A percentile compares a stretch with the other conserved stretches of the same genome.
Conservation (phyloP, 2,888 invertebrate genomes). For the Acanthosepion esculentum region DNA sequence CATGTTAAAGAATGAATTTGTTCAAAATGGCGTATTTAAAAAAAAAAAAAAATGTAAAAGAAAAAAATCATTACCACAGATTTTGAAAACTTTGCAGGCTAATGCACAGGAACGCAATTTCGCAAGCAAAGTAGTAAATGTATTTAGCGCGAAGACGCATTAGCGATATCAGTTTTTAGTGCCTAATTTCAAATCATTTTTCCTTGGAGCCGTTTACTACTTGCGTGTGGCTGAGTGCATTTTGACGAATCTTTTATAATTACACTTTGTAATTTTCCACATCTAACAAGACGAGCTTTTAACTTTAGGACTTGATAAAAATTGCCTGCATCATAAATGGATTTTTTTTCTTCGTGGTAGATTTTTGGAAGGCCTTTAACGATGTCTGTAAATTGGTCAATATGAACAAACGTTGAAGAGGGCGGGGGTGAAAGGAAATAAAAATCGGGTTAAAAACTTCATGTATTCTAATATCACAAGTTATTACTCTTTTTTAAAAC, state of each 20-base stretch:
- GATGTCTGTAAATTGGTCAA: no score
- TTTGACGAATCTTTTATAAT: background rate
- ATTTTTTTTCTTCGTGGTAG: no score
- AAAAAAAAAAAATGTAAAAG: background rate
- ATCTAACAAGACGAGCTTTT: background rate
- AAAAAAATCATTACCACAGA: background rate
- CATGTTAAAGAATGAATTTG: background rate
- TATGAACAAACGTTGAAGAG: no score
- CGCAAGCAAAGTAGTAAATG: background rate
- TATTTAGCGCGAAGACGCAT: background rate
- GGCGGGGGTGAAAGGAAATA: no score
- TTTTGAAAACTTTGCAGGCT: background rate
- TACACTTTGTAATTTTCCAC: background rate
- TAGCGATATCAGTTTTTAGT: background rate
- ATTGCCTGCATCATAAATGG: background rate
- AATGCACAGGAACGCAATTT: background rate
- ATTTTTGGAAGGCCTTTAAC: no score
- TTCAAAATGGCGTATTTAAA: background rate
- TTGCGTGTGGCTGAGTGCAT: background rate
- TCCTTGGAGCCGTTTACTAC: background rate
- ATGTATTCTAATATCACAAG: no score
- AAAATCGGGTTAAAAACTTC: no score
- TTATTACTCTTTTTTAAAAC: no score
- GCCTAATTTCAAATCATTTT: background rate
- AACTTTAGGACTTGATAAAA: background rate